phyloP scores from a whole-genome alignment of 1,140 invertebrate species.

The Rhopalosiphum maidis region DNA sequence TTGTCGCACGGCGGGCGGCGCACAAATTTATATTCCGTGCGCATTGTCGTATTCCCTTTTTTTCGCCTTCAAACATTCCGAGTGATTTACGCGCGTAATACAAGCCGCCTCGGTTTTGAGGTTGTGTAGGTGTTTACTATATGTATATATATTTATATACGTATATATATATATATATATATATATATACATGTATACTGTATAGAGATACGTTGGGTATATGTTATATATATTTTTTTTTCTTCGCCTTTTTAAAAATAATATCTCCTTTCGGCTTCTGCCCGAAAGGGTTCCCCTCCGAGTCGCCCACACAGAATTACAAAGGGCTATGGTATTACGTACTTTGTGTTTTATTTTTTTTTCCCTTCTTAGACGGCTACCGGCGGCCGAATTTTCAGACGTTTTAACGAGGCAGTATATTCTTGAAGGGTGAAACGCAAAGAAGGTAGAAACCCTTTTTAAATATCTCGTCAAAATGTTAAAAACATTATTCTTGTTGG shows the following conservation, averaged over 20 bases:
- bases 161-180: too few species aligned
- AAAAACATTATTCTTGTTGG: not conserved
- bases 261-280: slow-evolving; percentile 50
- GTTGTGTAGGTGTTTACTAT: not conserved
- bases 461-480: slow-evolving; percentile 22
- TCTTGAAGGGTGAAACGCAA: not conserved
- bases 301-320: slow-evolving; percentile 33
- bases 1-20: slow-evolving; percentile 54
- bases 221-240: slow-evolving; percentile 33
- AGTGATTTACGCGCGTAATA: slow-evolving; percentile 55
- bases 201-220: not conserved
- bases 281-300: slow-evolving; percentile 49
- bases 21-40: slow-evolving; percentile 53
- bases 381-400: slow-evolving; percentile 1
- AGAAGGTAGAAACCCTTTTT: slow-evolving; percentile 39
- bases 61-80: slow-evolving; percentile 39
- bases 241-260: slow-evolving; percentile 55
- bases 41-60: slow-evolving; percentile 56
- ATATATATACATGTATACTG: not conserved
- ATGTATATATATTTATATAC: not conserved
- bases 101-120: slow-evolving; percentile 52
- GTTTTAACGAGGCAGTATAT: slow-evolving; percentile 47
- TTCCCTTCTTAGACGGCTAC: slow-evolving; percentile 22
- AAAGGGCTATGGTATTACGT: slow-evolving; percentile 28
- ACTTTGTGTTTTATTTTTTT: slow-evolving; percentile 21